These are phyloP conservation scores for Scaptomyza parva DNA, from an alignment of 2,888 invertebrate species.

Conservation along the genomic window DNA sequence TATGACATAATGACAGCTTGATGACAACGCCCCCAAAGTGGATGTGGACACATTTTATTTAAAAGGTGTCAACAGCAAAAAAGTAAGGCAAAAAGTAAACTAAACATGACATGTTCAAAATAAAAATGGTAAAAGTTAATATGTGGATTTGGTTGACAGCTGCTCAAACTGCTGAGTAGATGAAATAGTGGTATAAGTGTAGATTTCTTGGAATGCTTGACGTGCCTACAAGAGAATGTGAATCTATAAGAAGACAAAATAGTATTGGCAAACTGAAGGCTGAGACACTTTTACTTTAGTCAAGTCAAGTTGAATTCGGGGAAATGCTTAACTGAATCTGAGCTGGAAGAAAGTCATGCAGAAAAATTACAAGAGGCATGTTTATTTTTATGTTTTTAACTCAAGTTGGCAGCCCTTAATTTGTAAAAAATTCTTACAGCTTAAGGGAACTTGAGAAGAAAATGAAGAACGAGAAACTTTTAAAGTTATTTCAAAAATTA, in stretches of 20 bases:
- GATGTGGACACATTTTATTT: slow-evolving; percentile 69
- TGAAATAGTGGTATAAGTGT: neutral
- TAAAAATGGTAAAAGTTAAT: slow-evolving; percentile 30
- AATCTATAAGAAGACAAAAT: slow-evolving; percentile 16
- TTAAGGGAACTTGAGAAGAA: neutral
- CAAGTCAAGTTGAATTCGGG: neutral
- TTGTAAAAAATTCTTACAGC: neutral
- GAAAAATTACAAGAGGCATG: no score
- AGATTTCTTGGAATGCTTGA: neutral
- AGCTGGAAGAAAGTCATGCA: no score
- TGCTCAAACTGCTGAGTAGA: neutral
- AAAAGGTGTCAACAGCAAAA: slow-evolving; percentile 38
- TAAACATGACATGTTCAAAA: slow-evolving; percentile 27
- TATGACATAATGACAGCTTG: slow-evolving; percentile 66
- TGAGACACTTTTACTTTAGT: slow-evolving; percentile 33
- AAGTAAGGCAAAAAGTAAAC: no score
- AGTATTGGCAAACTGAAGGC: slow-evolving; percentile 26
- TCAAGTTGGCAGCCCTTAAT: neutral
- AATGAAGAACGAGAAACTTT: neutral
- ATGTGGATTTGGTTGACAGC: slow-evolving; percentile 47
- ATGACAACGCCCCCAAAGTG: slow-evolving; percentile 66
- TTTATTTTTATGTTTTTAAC: no score
- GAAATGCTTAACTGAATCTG: neutral
- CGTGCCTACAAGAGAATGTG: neutral
- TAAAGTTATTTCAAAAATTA: neutral